phyloP scores from a whole-genome alignment of 2,797 vertebrate genomes.

The Sebastes diploproa region DNA sequence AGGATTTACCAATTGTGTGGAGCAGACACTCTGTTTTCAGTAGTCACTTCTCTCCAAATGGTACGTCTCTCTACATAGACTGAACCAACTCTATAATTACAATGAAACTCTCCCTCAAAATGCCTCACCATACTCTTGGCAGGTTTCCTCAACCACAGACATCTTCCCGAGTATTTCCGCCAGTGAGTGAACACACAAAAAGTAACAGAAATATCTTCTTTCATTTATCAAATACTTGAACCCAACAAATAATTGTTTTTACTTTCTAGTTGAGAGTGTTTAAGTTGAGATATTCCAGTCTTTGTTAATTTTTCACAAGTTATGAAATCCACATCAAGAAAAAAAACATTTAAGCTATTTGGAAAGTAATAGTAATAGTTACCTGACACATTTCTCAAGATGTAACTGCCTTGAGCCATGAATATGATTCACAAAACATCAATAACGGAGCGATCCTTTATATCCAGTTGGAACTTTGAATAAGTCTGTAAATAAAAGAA shows the following conservation, averaged over 20 bases:
- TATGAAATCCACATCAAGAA: not conserved
- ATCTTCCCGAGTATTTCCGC: constrained; percentile 54
- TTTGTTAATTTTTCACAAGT: not conserved
- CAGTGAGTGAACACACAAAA: constrained; percentile 39
- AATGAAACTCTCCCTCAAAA: constrained; percentile 66
- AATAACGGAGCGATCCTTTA: constrained; percentile 9
- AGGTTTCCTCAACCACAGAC: constrained; percentile 57
- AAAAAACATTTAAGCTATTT: not conserved
- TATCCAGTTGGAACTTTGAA: constrained; percentile 17
- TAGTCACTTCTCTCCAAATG: constrained; percentile 74
- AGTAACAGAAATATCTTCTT: not conserved
- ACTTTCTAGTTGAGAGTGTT: not conserved
- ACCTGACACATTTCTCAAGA: constrained; percentile 68
- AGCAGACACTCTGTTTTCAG: constrained; percentile 72
- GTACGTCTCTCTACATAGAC: constrained; percentile 67
- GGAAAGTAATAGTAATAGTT: constrained; percentile 29
- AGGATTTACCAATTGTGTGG: constrained; percentile 68
- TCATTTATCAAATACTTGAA: not conserved
- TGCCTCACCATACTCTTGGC: constrained; percentile 66
- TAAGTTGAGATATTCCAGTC: not conserved
- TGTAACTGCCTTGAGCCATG: constrained; percentile 61
- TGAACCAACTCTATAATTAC: constrained; percentile 78
- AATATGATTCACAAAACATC: constrained; percentile 2
- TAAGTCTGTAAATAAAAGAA: constrained; percentile 15
- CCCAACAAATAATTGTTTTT: not conserved